A percentile compares a stretch with the other conserved stretches of the same genome.
These are phyloP conservation scores for Spatula versicolor DNA, from an alignment of 2,797 vertebrate species.

Conservation along the genomic window DNA sequence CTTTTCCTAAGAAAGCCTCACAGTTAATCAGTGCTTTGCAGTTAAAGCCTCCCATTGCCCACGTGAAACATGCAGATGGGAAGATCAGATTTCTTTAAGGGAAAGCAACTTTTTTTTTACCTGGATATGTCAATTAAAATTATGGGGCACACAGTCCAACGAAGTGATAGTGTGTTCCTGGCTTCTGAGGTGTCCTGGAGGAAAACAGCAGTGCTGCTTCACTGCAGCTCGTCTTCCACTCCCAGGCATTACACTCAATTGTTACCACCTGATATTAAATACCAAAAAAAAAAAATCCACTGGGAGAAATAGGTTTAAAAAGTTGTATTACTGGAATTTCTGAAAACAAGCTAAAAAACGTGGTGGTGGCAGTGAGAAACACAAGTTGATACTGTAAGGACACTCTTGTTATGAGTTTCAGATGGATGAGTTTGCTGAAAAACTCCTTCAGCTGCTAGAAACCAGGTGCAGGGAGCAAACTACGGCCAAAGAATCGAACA, in stretches of 20 bases:
- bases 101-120: too few species aligned
- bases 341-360: background rate
- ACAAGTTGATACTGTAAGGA: background rate
- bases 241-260: background rate
- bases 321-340: background rate
- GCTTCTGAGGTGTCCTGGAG: background rate
- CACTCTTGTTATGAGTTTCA: background rate
- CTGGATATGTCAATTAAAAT: background rate
- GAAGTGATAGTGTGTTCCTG: background rate
- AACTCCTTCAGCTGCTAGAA: background rate
- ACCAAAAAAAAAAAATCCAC: background rate
- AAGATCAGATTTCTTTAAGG: background rate
- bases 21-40: background rate
- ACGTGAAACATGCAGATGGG: background rate
- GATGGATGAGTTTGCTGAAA: background rate
- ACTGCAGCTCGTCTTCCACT: background rate
- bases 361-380: background rate
- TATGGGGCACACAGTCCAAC: rapidly evolving
- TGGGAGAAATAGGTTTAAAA: background rate
- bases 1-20: background rate
- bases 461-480: background rate
- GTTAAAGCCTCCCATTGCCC: background rate
- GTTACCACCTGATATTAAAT: background rate
- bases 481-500: background rate
- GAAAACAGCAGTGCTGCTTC: background rate